A percentile compares a stretch with the other conserved stretches of the same genome.
Conservation (phyloP, 2,113 vertebrate genomes). For the Mesembrinibis cayennensis region DNA sequence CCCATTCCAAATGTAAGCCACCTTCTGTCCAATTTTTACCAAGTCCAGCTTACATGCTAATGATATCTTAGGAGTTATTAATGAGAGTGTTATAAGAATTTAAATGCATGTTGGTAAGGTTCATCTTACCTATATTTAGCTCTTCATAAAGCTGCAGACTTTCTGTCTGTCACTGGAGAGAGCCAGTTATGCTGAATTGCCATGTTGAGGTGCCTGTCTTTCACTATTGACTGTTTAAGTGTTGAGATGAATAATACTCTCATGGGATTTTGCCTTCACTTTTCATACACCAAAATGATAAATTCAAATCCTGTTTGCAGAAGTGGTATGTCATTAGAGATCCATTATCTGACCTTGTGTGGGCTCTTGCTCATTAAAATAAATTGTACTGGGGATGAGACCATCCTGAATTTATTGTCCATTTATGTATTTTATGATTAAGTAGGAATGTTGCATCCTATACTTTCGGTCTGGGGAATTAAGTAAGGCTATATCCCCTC, state of each 20-base stretch:
- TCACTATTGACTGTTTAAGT: not conserved
- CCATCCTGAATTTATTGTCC: not conserved
- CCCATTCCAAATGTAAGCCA: not conserved
- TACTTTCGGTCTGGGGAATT: not conserved
- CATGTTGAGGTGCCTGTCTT: not conserved
- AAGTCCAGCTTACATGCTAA: not conserved
- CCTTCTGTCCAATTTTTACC: not conserved
- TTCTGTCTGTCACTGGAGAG: not conserved
- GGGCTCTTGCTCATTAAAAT: no score
- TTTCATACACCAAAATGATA: no score
- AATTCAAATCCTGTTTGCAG: no score
- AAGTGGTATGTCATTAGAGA: no score
- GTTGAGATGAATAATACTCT: not conserved
- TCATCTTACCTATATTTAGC: not conserved
- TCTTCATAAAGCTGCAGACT: not conserved
- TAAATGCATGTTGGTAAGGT: not conserved
- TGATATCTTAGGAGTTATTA: not conserved
- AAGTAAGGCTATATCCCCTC: not conserved
- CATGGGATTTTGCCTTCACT: no score
- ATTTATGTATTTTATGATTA: not conserved
- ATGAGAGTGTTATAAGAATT: not conserved
- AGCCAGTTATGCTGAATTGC: not conserved
- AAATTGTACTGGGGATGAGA: not conserved
- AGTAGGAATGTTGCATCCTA: not conserved
- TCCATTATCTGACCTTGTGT: no score